These are phyloP conservation scores for Coccyzus lansbergi DNA, from an alignment of 2,797 vertebrate species.

Conservation along the genomic window DNA sequence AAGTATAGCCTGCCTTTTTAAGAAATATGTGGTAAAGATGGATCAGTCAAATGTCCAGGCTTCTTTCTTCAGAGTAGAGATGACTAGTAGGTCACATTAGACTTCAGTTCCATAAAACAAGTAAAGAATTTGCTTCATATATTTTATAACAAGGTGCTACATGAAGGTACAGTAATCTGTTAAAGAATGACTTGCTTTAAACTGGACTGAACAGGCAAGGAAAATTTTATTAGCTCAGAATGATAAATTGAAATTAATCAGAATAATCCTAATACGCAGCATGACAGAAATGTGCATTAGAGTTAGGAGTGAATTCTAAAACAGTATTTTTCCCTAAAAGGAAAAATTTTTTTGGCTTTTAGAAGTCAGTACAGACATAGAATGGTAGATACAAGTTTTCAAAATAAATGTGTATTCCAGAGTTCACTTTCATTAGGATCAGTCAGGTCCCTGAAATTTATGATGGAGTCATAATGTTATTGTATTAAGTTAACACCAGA, in stretches of 20 bases:
- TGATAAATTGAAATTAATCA: background rate
- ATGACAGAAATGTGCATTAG: background rate
- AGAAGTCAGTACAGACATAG: background rate
- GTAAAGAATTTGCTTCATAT: background rate
- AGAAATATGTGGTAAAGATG: background rate
- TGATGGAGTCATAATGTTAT: background rate
- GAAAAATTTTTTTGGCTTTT: background rate
- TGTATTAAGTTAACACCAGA: background rate
- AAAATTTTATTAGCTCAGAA: background rate
- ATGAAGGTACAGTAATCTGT: background rate
- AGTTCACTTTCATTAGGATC: background rate
- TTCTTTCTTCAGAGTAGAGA: background rate
- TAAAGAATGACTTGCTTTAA: background rate
- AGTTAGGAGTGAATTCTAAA: background rate
- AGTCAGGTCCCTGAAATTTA: background rate
- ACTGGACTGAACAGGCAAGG: background rate
- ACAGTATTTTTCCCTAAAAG: background rate
- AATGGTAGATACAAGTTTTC: background rate
- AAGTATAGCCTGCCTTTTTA: background rate
- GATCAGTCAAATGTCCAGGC: background rate
- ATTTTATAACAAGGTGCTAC: background rate
- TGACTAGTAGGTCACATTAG: background rate
- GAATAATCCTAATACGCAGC: background rate
- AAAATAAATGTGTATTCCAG: background rate
- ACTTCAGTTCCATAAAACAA: background rate